Evolutionary conservation across 2,113 vertebrate species (phyloP), one percentile per base, ranked within the genome.

Genomic region (Dascyllus trimaculatus): DNA sequence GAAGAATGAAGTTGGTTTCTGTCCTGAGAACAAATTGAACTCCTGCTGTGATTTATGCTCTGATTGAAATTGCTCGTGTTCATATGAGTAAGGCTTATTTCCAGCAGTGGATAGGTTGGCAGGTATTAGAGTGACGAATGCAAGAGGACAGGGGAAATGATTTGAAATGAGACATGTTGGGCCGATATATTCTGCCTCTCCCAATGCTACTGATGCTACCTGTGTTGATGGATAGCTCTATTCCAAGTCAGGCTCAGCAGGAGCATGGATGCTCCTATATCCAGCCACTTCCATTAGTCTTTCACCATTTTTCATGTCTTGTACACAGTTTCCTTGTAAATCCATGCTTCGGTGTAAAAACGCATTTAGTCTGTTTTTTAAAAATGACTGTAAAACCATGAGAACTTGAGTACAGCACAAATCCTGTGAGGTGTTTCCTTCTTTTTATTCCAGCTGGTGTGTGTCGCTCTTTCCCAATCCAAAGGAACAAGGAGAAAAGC

Each of bases 201-300:
- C 24, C 21, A 9, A 0, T 46, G 43, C 6, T 32, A 11, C 24
- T n/a, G 7, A 35, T 71, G 48, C 61, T 53, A 51, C 48, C 38
- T 76, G 59, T 48, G 63, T 63, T 87, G 73, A 81, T 73, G 61
- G 48, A 87, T 76, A 29, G 32, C 21, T 67, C 57, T 64, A 29
- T 80, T 77, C 71, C 57, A 63, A 49, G 45, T 54, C 26, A 32
- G 74, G 77, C 77, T 49, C 70, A 85, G 82, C 80, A 60, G 72
- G 70, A 73, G 58, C 40, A 18, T 6, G 17, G 51, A 43, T 67
- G 58, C 43, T 62, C 29, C 71, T 35, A 26, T 46, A 63, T 49
- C 57, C 54, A 70, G 70, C 65, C 53, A 19, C 52, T 75, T 82
- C 81, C 71, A 81, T 86, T 88, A 84, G 26, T 68, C 66, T 51